Evolutionary conservation across 2,113 vertebrate genomes (phyloP), one percentile per base, ranked within the genome.

Genomic region (Microcebus tavaratra): DNA sequence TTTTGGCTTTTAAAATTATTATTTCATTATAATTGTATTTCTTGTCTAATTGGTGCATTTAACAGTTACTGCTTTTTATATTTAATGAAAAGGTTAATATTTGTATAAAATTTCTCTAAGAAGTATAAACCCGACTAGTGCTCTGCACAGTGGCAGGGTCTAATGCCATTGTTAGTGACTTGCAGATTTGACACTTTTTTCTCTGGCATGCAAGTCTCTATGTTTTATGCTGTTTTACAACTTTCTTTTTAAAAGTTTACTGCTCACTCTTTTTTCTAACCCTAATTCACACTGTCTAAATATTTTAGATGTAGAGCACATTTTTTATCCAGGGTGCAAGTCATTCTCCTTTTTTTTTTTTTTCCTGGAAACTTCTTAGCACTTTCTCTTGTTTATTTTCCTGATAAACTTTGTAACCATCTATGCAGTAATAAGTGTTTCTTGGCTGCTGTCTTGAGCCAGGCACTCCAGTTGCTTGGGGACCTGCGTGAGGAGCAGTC

Each of bases 1-100:
- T 27, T 86, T 91, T 70, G 68, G 65, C 59, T 92, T 94, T 92
- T 73, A 68, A 65, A 59, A 76, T 88, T 86, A 75, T 91, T 95
- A 68, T 91, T 95, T 96, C 42, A 55, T 90, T 75, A 9, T 67
- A 68, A 70, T 50, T 79, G 21, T 61, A 82, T 97, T 53, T 81
- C 55, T 72, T 70, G 17, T 87, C 21, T 92, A 88, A 59, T 45
- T 61, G 78, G 61, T 29, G 81, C 59, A 50, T 90, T 76, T 23
- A 91, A 48, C 59, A 92, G 36, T 84, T 25, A 45, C 42, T 57
- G 7, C 42, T 42, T 70, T 89, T 89, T 81, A 27, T 6, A 14
- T 25, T 25, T 86, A 89, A 80, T 57, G 27, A 88, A 55, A 67
- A 10, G 4, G 45, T 93, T 82, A 39, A 61, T 79, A 48, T 94